phyloP scores from a whole-genome alignment of 1,140 invertebrate species.

The Listronotus bonariensis region DNA sequence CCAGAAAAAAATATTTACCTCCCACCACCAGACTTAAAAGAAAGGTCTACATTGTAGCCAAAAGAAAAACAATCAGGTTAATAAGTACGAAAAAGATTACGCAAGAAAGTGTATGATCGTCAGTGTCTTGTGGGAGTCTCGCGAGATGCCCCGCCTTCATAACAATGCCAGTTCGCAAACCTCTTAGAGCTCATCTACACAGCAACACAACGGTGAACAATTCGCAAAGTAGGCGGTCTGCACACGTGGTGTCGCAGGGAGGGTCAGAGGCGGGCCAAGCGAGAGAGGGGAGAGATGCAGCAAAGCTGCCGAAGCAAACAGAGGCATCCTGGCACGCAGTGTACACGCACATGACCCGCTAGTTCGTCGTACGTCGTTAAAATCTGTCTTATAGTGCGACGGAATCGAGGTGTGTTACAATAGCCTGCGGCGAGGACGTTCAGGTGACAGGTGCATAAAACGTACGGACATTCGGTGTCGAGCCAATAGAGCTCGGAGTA shows the following conservation, averaged over 20 bases:
- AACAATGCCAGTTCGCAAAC: slow-evolving; percentile 50
- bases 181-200: slow-evolving; percentile 28
- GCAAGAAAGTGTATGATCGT: slow-evolving; percentile 44
- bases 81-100: slow-evolving; percentile 41
- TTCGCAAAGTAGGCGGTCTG: slow-evolving; percentile 51
- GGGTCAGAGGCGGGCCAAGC: slow-evolving; percentile 21
- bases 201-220: slow-evolving; percentile 35
- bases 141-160: slow-evolving; percentile 43
- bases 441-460: slow-evolving; percentile 39
- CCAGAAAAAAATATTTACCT: slow-evolving; percentile 6
- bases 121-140: slow-evolving; percentile 52
- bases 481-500: slow-evolving; percentile 45
- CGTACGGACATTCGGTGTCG: slow-evolving; percentile 31
- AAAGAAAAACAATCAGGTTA: slow-evolving; percentile 41
- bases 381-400: slow-evolving; percentile 20
- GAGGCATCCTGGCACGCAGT: slow-evolving; percentile 54
- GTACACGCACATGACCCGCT: slow-evolving; percentile 45
- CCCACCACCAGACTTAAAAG: slow-evolving; percentile 8
- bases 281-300: slow-evolving; percentile 45
- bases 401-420: slow-evolving; percentile 39
- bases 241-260: slow-evolving; percentile 45
- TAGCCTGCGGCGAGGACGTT: slow-evolving; percentile 40
- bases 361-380: slow-evolving; percentile 24
- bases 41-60: slow-evolving; percentile 24
- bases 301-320: slow-evolving; percentile 41